A percentile compares a stretch with the other conserved stretches of the same genome.
Conservation (phyloP, 64 coral and sea anemone species). For the Montipora foliosa region DNA sequence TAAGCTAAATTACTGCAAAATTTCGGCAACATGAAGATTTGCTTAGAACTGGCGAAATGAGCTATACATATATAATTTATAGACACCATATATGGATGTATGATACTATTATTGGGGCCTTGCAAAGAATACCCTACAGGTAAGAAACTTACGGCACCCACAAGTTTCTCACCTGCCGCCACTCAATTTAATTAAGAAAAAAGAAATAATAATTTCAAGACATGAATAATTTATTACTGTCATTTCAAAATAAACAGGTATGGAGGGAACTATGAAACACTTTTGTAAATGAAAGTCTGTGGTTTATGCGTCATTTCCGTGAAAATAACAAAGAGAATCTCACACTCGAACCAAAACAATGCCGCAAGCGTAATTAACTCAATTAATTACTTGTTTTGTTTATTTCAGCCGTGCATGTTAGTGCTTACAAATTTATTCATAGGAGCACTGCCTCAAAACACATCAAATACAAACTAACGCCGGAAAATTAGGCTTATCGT, state of each 20-base stretch:
- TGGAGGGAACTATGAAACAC: background rate
- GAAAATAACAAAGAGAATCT: background rate
- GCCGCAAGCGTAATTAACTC: background rate
- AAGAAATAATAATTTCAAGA: slow-evolving; percentile 1
- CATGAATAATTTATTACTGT: slow-evolving; percentile 31
- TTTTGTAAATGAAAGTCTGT: background rate
- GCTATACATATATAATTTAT: too few species aligned
- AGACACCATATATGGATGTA: too few species aligned
- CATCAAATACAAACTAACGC: background rate
- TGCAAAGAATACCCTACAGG: too few species aligned
- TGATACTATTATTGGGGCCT: too few species aligned
- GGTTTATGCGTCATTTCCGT: background rate
- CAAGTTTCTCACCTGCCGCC: too few species aligned
- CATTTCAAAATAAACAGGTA: slow-evolving; percentile 46
- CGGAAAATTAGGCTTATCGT: background rate
- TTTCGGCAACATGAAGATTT: too few species aligned
- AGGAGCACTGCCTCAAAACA: background rate
- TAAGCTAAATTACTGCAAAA: too few species aligned
- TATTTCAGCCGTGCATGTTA: background rate
- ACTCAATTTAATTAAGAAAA: background rate
- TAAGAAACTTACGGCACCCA: too few species aligned
- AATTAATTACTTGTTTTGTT: background rate
- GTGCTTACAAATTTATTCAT: slow-evolving; percentile 23
- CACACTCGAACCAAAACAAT: too few species aligned
- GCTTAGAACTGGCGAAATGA: too few species aligned